These are phyloP conservation scores for Sarcophaga subvicina DNA, from an alignment of 2,888 invertebrate species.

Conservation along the genomic window DNA sequence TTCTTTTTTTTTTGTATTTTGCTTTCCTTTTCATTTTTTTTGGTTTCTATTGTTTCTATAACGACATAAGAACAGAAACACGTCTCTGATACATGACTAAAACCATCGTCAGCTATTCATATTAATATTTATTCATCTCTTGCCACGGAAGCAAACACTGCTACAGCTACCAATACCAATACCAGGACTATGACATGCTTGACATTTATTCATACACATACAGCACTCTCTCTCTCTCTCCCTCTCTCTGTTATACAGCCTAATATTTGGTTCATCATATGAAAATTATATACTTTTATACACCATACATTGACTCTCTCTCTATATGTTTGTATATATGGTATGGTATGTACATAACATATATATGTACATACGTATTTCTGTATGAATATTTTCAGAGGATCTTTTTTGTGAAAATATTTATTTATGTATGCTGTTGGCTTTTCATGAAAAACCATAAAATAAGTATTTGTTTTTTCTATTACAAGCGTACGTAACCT, in stretches of 20 bases:
- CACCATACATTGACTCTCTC: neutral
- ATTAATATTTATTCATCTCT: slow-evolving; percentile 44
- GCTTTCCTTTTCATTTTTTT: neutral
- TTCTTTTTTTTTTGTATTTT: neutral
- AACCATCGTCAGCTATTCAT: slow-evolving; percentile 44
- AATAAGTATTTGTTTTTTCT: slow-evolving; percentile 58
- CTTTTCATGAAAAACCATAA: slow-evolving; percentile 55
- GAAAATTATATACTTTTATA: slow-evolving; percentile 39
- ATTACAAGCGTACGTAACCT: slow-evolving; percentile 53
- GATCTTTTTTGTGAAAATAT: slow-evolving; percentile 46
- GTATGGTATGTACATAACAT: neutral
- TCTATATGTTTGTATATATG: neutral
- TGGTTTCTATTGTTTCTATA: slow-evolving; percentile 37
- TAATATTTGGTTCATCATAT: slow-evolving; percentile 42
- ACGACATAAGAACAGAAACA: slow-evolving; percentile 46
- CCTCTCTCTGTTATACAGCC: neutral
- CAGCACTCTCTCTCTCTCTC: neutral
- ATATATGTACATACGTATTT: neutral
- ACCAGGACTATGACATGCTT: slow-evolving; percentile 2
- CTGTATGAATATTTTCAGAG: neutral
- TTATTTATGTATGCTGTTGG: slow-evolving; percentile 57
- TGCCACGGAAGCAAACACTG: slow-evolving; percentile 11
- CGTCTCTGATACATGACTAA: slow-evolving; percentile 63
- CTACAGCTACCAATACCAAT: neutral
- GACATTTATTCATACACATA: neutral